phyloP scores from a whole-genome alignment of 2,113 vertebrate species.

The Vulpes ferrilata region DNA sequence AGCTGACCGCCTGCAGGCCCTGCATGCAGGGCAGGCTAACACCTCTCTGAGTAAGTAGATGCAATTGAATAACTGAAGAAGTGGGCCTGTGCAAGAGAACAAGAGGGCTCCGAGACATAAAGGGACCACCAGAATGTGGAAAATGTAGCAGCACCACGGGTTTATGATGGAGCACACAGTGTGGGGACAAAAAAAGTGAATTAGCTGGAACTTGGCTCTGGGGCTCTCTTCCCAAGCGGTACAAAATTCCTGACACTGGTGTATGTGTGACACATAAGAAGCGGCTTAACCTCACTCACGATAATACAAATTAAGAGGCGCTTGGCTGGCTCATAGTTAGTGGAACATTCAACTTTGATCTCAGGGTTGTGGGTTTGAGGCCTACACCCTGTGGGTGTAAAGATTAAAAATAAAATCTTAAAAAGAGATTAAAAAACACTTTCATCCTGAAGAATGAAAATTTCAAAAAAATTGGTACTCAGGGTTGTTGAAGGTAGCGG shows the following conservation, averaged over 20 bases:
- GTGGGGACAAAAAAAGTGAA: neutral
- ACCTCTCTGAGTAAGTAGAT: neutral
- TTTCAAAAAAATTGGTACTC: neutral
- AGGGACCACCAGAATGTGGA: neutral
- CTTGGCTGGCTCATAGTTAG: neutral
- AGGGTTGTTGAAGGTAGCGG: neutral
- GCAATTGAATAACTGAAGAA: neutral
- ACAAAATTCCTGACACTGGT: neutral
- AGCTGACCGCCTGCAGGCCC: neutral
- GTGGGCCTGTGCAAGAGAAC: neutral
- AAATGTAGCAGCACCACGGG: neutral
- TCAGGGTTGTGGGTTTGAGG: neutral
- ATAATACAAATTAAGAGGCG: neutral
- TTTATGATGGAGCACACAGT: neutral
- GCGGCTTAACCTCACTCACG: neutral
- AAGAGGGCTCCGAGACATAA: neutral
- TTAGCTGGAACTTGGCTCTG: neutral
- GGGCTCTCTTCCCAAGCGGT: neutral
- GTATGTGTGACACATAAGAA: fast-evolving
- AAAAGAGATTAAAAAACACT: neutral
- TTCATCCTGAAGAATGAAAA: neutral
- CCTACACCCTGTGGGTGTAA: neutral
- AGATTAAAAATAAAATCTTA: neutral
- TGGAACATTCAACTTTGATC: neutral
- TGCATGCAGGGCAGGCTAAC: neutral